These are phyloP conservation scores for Hoplostethus mediterraneus DNA, from an alignment of 2,797 vertebrate genomes.

Conservation along the genomic window DNA sequence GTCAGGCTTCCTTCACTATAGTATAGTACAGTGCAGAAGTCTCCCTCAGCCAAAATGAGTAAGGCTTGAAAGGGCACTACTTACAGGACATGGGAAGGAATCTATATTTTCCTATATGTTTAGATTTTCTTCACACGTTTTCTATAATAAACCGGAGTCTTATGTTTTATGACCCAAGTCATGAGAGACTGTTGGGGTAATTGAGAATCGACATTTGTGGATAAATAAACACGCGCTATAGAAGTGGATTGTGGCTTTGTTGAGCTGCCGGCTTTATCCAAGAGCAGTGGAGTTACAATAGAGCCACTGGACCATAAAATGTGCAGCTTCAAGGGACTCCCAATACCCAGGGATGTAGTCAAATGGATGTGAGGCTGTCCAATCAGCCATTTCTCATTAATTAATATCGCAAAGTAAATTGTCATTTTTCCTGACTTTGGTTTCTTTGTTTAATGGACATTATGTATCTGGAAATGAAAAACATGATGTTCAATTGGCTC, in stretches of 20 bases:
- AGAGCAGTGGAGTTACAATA: constrained; percentile 21
- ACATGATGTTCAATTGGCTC: constrained; percentile 3
- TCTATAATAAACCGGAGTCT: neutral
- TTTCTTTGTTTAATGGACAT: constrained; percentile 5
- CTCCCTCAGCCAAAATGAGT: constrained; percentile 24
- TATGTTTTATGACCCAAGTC: no score
- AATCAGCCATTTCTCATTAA: constrained; percentile 45
- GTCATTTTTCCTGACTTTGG: neutral
- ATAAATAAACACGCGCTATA: constrained; percentile 18
- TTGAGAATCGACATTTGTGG: constrained; percentile 18
- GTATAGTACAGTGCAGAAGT: constrained; percentile 24
- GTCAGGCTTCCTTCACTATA: constrained; percentile 42
- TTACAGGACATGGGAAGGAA: constrained; percentile 11
- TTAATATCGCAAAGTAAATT: constrained; percentile 35
- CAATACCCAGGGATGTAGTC: constrained; percentile 28
- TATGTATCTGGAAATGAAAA: constrained; percentile 12
- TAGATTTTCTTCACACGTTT: neutral
- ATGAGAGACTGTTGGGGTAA: neutral
- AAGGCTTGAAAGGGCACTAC: constrained; percentile 24
- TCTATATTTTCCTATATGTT: constrained; percentile 11
- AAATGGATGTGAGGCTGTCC: constrained; percentile 41
- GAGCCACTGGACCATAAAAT: constrained; percentile 42
- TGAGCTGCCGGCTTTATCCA: constrained; percentile 21
- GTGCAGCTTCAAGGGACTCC: constrained; percentile 53
- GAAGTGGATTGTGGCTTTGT: constrained; percentile 9